Evolutionary conservation across 2,888 invertebrate genomes (phyloP).

Genomic region (Ochlodes sylvanus): DNA sequence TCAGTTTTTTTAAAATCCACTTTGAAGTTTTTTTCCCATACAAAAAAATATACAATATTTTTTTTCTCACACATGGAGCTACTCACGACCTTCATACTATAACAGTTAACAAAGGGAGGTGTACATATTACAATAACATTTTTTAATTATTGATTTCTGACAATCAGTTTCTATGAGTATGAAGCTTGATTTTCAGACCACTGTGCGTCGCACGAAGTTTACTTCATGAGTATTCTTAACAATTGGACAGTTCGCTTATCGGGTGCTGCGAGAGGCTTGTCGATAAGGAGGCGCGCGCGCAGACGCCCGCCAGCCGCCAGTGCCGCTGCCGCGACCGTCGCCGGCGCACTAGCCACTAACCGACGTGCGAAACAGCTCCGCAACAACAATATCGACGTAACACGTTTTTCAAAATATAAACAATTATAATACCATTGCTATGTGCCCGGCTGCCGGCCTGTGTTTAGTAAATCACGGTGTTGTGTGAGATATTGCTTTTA

Average conservation of each 20-base stretch:
- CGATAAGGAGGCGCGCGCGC: slow-evolving; percentile 71
- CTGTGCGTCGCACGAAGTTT: background rate
- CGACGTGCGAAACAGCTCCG: slow-evolving; percentile 41
- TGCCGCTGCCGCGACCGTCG: slow-evolving; percentile 67
- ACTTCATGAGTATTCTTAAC: slow-evolving; percentile 48
- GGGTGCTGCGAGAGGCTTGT: slow-evolving; percentile 63
- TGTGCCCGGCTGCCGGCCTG: slow-evolving; percentile 60
- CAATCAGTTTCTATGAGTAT: too few relatives aligned
- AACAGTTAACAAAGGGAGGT: too few relatives aligned
- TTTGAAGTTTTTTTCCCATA: too few relatives aligned
- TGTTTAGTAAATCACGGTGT: slow-evolving; percentile 72
- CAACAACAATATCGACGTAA: slow-evolving; percentile 48
- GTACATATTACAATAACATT: too few relatives aligned
- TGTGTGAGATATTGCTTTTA: slow-evolving; percentile 64
- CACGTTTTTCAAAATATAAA: slow-evolving; percentile 59
- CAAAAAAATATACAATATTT: too few relatives aligned
- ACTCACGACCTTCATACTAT: too few relatives aligned
- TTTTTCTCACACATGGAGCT: too few relatives aligned
- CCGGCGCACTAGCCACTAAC: slow-evolving; percentile 62
- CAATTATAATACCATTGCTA: slow-evolving; percentile 65
- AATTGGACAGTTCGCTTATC: slow-evolving; percentile 69
- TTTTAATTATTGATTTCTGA: too few relatives aligned
- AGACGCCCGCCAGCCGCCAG: slow-evolving; percentile 65
- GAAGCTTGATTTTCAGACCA: too few relatives aligned
- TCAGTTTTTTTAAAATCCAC: too few relatives aligned